Conservation (phyloP, 64 coral and sea anemone genomes). For the Pocillopora damicornis region DNA sequence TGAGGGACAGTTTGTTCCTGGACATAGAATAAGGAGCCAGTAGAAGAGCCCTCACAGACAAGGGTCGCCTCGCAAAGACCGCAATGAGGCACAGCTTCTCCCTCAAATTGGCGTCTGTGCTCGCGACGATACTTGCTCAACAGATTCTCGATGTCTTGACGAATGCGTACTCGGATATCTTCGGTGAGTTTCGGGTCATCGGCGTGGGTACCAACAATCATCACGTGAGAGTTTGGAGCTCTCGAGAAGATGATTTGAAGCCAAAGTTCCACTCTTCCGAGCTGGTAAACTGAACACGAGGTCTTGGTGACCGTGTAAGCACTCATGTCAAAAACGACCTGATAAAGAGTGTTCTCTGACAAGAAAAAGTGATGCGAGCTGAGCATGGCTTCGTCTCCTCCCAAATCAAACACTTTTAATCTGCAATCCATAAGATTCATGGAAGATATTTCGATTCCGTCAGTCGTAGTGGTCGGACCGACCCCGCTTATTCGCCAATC, state of each 20-base stretch:
- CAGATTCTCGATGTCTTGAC: constrained; percentile 73
- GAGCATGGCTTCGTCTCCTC: constrained; percentile 63
- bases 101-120: constrained; percentile 71
- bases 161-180: constrained; percentile 51
- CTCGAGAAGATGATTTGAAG: constrained; percentile 72
- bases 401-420: constrained; percentile 79
- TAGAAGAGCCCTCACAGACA: constrained; percentile 57
- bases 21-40: constrained; percentile 66
- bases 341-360: constrained; percentile 92
- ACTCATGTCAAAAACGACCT: constrained; percentile 82
- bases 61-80: constrained; percentile 66
- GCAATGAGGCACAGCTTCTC: constrained; percentile 65
- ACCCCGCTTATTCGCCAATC: constrained; percentile 53
- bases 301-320: constrained; percentile 71
- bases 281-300: constrained; percentile 42
- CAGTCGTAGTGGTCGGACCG: constrained; percentile 35
- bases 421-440: constrained; percentile 57
- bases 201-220: constrained; percentile 78
- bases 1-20: background rate
- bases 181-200: constrained; percentile 79
- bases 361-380: constrained; percentile 68
- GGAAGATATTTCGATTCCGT: constrained; percentile 70
- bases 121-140: constrained; percentile 68
- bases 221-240: constrained; percentile 85
- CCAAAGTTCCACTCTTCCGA: constrained; percentile 84